Conservation (phyloP, 64 coral and sea anemone genomes). For the Trachythela sp. region DNA sequence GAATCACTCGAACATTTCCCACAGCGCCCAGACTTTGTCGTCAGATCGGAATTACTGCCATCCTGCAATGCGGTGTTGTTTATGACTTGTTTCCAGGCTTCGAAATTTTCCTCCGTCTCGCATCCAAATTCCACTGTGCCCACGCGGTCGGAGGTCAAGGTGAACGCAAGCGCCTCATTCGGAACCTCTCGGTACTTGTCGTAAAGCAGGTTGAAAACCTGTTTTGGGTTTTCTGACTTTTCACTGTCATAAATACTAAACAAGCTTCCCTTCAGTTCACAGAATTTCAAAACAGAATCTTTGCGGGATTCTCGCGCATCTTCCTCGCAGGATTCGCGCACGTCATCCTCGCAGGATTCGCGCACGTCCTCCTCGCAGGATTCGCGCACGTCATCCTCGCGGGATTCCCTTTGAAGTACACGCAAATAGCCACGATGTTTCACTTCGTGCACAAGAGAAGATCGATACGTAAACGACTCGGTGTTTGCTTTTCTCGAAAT, state of each 20-base stretch:
- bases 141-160: not conserved
- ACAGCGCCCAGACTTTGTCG: not conserved
- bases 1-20: not conserved
- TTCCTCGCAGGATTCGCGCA: not conserved
- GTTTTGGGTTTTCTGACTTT: not conserved
- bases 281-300: not conserved
- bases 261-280: not conserved
- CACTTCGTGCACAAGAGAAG: not conserved
- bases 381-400: not conserved
- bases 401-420: not conserved
- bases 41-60: not conserved
- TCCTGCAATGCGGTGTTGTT: not conserved
- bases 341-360: not conserved
- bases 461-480: not conserved
- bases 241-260: not conserved
- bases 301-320: not conserved
- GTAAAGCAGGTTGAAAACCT: conserved; percentile 5
- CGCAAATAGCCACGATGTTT: not conserved
- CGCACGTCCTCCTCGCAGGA: not conserved
- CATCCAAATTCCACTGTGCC: not conserved
- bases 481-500: not conserved
- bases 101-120: not conserved
- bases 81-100: conserved; percentile 12
- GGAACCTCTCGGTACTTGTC: not conserved
- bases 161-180: not conserved